Evolutionary conservation across 92 coral and sea anemone genomes (phyloP), one percentile per base, ranked within the genome.

Genomic region (Palythoa grandiflora): DNA sequence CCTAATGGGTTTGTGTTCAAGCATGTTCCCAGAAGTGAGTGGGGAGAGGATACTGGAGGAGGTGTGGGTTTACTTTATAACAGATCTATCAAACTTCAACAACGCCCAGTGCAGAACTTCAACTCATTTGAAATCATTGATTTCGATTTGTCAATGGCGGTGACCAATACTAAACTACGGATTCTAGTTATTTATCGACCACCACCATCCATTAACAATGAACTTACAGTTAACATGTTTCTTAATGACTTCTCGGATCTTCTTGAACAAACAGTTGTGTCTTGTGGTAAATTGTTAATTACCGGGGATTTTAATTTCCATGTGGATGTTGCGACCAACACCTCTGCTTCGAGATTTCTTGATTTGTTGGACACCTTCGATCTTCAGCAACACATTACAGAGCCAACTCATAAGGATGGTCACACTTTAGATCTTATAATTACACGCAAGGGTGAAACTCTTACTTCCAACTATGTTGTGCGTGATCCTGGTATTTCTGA

Each of bases 151-250:
- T 20, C 44, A 40, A 54, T 54, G 61, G 61, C 61, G 14, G 61
- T 54, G 61, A 36, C 77, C 51, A 44, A 11, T 72, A 72, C 77
- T 11, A 37, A 39, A 72, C 77, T 37, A 36, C 77, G 77, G 77
- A 72, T 72, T 72, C 77, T 72, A 36, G 77, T 72, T 36, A 36
- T 72, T 72, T 72, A 72, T 72, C 77, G 77, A 72, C 77, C 77
- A 72, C 77, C 52, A 9, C 77, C 77, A 16, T 73, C 78, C 55
- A 73, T 47, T 13, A n/a, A 38, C 38, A 70, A 70, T 70, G 40
- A 13, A 5, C 40, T 70, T 38, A 70, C 39, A 35, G 40, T 70
- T 70, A 70, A 35, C 74, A 28, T 70, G 74, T 70, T 70, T 70
- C 74, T 70, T 35, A 38, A 70, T 70, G 74, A 70, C 38, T 70